Percentiles rank a stretch among this genome's conserved stretches.
phyloP scores from a whole-genome alignment of 2,888 invertebrate genomes.

The Atethmia centrago region DNA sequence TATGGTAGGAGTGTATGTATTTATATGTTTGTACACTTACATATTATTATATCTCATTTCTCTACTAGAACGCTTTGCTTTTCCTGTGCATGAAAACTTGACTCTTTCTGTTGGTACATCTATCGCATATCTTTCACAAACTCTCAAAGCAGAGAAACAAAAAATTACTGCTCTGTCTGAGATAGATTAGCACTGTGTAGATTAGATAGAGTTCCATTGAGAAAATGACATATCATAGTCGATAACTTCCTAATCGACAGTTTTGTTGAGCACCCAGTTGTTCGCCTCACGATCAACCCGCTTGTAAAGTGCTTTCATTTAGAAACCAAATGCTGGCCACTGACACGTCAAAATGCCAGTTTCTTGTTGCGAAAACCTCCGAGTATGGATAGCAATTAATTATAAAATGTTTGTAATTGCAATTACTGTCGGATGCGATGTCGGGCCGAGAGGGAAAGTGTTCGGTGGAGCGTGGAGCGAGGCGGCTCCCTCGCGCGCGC shows the following conservation, averaged over 20 bases:
- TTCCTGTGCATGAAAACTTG: slow-evolving; percentile 60
- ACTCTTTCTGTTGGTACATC: slow-evolving; percentile 22
- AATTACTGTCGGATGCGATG: slow-evolving; percentile 79
- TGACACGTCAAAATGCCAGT: slow-evolving; percentile 67
- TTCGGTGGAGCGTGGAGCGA: slow-evolving; percentile 81
- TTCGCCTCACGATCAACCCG: slow-evolving; percentile 66
- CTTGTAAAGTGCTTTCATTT: slow-evolving; percentile 80
- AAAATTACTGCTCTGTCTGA: slow-evolving; percentile 13
- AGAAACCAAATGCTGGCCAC: slow-evolving; percentile 74
- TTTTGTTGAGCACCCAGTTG: slow-evolving; percentile 42
- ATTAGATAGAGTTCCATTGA: slow-evolving; percentile 8
- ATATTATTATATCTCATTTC: slow-evolving; percentile 55
- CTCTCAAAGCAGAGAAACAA: slow-evolving; percentile 9
- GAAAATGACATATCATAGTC: slow-evolving; percentile 3
- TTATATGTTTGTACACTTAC: slow-evolving; percentile 45
- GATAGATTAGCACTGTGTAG: slow-evolving; percentile 2
- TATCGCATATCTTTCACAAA: slow-evolving; percentile 18
- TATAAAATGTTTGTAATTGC: slow-evolving; percentile 75
- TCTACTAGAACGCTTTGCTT: slow-evolving; percentile 61
- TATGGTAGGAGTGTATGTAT: slow-evolving; percentile 50
- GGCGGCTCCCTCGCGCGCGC: slow-evolving; percentile 77
- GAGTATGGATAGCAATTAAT: slow-evolving; percentile 70
- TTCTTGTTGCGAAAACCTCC: slow-evolving; percentile 72
- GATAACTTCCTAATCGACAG: background rate
- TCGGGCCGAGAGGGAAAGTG: slow-evolving; percentile 86